Percentiles rank a stretch among this genome's conserved stretches.
Evolutionary conservation across 2,888 invertebrate species (phyloP).

Genomic region (Mamestra brassicae): DNA sequence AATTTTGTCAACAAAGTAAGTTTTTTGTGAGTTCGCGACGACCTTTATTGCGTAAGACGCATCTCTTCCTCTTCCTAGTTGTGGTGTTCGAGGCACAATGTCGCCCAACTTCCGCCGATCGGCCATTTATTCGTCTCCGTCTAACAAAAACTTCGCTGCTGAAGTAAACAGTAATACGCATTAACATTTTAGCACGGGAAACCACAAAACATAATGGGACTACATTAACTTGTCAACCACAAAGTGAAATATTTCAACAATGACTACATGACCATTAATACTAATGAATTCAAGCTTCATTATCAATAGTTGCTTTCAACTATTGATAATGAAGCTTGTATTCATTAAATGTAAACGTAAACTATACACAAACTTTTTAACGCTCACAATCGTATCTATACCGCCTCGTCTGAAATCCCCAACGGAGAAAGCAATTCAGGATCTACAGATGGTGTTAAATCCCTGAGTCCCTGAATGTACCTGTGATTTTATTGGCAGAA

Average conservation of each 20-base stretch:
- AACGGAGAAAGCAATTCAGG: constrained; percentile 18
- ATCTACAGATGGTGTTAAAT: constrained; percentile 20
- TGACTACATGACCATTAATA: constrained; percentile 38
- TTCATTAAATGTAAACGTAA: constrained; percentile 27
- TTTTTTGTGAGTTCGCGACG: constrained; percentile 76
- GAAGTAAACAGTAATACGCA: constrained; percentile 34
- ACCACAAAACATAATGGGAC: constrained; percentile 44
- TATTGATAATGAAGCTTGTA: constrained; percentile 28
- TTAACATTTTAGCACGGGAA: constrained; percentile 47
- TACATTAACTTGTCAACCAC: constrained; percentile 51
- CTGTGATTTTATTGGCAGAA: constrained; percentile 41
- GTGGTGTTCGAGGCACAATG: constrained; percentile 75
- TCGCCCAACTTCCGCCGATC: constrained; percentile 79
- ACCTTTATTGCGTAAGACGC: constrained; percentile 84
- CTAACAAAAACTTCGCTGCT: constrained; percentile 54
- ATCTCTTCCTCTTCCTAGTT: constrained; percentile 87
- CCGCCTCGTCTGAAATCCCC: constrained; percentile 11
- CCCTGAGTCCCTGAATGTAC: constrained; percentile 25
- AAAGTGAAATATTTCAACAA: constrained; percentile 52
- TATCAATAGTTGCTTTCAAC: background rate
- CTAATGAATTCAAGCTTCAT: constrained; percentile 19
- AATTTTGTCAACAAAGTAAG: constrained; percentile 75
- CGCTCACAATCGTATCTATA: constrained; percentile 5
- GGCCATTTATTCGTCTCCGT: constrained; percentile 64
- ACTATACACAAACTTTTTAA: constrained; percentile 25